Evolutionary conservation across 2,797 vertebrate genomes (phyloP), one percentile per base, ranked within the genome.

Genomic region (Myiotriccus ornatus): DNA sequence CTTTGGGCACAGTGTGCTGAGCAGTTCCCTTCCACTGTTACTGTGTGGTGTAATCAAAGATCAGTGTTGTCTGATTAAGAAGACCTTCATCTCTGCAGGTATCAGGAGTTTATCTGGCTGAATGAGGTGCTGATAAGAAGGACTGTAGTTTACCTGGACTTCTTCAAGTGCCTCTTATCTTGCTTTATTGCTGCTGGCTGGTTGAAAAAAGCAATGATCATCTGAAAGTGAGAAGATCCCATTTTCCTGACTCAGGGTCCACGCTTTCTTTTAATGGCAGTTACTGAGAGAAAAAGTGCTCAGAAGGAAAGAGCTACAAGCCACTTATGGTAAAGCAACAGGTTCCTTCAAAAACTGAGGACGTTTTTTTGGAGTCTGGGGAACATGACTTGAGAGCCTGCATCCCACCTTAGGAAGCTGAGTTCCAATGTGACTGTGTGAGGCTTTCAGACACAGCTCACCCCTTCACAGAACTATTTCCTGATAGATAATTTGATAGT

Each of bases 391-490:
- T 7, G 21, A 67, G 16, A 28, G 35, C 16, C 30, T 35, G 18
- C 10, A 60, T 91, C 60, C 17, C 65, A 37, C 60, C 16, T 56
- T 39, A 65, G 50, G 73, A 77, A 86, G 35, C 41, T 23, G 37
- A 73, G 17, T 46, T 60, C 49, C 49, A 43, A 3, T 28, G 32
- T 78, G 65, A 28, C 15, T 28, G 14, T 68, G 24, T 55, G 68
- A 87, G 52, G 21, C 47, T n/a, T 56, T 89, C 55, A 62, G 14
- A 21, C 47, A 41, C 23, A 44, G 63, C 35, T 89, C 1, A 3
- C 23, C 18, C 69, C 32, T 93, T 84, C 74, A 47, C 27, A 60
- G 43, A 86, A 84, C 13, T 59, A 80, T 63, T 84, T 93, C 63
- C 47, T 1, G 6, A 47, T 50, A 77, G 55, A 81, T 52, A 84